Evolutionary conservation across 1,140 invertebrate genomes (phyloP).

Genomic region (Bombus consobrinus): DNA sequence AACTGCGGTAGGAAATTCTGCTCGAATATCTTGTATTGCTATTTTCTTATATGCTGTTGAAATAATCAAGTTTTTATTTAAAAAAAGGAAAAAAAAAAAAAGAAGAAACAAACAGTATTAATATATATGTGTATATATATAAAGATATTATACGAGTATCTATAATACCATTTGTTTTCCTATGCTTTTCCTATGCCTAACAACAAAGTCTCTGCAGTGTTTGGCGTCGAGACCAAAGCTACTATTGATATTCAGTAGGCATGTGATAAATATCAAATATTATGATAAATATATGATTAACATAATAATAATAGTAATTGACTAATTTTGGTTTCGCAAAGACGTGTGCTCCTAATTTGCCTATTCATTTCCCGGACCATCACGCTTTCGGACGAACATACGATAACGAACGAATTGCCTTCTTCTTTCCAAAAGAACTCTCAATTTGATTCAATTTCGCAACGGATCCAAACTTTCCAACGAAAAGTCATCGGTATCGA

Average conservation of each 20-base stretch:
- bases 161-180: slow-evolving; percentile 36
- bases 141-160: slow-evolving; percentile 13
- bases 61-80: background rate
- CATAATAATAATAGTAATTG: slow-evolving; percentile 71
- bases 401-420: slow-evolving; percentile 53
- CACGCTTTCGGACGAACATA: slow-evolving; percentile 37
- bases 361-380: slow-evolving; percentile 57
- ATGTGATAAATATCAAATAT: slow-evolving; percentile 72
- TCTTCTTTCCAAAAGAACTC: slow-evolving; percentile 22
- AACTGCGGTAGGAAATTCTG: background rate
- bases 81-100: background rate
- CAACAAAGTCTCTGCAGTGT: background rate
- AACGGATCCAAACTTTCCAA: slow-evolving; percentile 92
- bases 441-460: slow-evolving; percentile 77
- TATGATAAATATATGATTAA: slow-evolving; percentile 68
- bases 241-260: slow-evolving; percentile 52
- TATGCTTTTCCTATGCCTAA: background rate
- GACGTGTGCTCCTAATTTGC: slow-evolving; percentile 65
- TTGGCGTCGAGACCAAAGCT: slow-evolving; percentile 23
- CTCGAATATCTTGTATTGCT: background rate
- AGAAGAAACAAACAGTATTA: slow-evolving; percentile 32
- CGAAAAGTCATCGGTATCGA: slow-evolving; percentile 93
- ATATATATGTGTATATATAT: background rate
- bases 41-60: background rate
- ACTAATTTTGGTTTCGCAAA: slow-evolving; percentile 78